Percentiles rank a stretch among this genome's conserved stretches.
These are phyloP conservation scores for Rhagophthalmus giganteus DNA, from an alignment of 2,888 invertebrate genomes.

Conservation along the genomic window DNA sequence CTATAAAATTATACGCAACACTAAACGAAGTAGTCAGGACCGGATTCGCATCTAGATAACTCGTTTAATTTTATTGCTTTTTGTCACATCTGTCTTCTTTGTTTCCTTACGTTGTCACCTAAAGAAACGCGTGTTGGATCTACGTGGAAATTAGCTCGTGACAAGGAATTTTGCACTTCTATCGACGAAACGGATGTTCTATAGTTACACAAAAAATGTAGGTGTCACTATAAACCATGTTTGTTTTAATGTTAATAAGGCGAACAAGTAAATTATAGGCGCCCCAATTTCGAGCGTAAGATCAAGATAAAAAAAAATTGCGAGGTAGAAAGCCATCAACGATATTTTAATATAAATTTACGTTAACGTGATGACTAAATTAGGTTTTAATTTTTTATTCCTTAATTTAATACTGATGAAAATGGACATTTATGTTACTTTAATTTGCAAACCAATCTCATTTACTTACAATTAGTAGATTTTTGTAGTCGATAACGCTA, in stretches of 20 bases:
- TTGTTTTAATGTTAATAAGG: too few species aligned
- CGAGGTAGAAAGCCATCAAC: not conserved
- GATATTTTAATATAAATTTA: not conserved
- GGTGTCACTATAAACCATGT: too few species aligned
- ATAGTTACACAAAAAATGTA: too few species aligned
- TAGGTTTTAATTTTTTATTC: not conserved
- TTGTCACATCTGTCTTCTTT: too few species aligned
- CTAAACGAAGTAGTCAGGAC: slow-evolving; percentile 26
- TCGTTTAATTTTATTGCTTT: not conserved
- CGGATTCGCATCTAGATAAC: slow-evolving; percentile 21
- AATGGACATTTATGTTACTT: not conserved
- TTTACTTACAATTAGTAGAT: not conserved
- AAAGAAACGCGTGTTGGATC: too few species aligned
- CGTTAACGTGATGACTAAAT: not conserved
- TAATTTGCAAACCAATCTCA: not conserved
- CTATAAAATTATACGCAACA: slow-evolving; percentile 36
- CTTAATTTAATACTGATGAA: not conserved
- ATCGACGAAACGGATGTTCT: too few species aligned
- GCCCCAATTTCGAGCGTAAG: not conserved
- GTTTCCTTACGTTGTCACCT: not conserved
- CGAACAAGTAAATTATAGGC: slow-evolving; percentile 6
- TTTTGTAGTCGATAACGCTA: not conserved
- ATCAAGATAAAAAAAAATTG: not conserved
- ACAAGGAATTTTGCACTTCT: not conserved
- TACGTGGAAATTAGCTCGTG: not conserved